Evolutionary conservation across 2,888 invertebrate genomes (phyloP), one percentile per base, ranked within the genome.

Genomic region (Spisula subtruncata): DNA sequence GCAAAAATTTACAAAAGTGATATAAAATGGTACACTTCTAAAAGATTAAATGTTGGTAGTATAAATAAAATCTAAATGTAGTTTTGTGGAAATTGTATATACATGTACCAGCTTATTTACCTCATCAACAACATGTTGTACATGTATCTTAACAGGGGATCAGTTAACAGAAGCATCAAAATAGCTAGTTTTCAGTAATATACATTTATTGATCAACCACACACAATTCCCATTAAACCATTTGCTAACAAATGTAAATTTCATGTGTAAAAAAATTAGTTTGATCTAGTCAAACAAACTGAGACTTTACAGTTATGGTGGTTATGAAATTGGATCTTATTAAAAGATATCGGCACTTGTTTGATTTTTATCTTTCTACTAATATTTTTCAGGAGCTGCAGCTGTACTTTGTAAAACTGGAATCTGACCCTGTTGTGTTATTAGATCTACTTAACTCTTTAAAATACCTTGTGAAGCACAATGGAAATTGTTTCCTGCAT

Each of bases 391-490:
- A 92, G 92, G 92, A 92, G 80, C 35, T 92, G 71, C 35, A 81
- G 32, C 51, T 81, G 29, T 85, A 88, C 54, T 85, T 91, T 48
- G 54, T 25, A 12, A 91, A 81, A 32, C 71, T 87, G 18, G 81
- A 83, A 25, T 35, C 41, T 81, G 87, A 86, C 46, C 83, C 85
- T 41, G 41, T 35, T 32, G 80, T 83, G n/a, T 56, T 89, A 32
- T 83, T 85, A 71, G 88, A 91, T 71, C 60, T 92, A 18, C 82
- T 92, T n/a, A 79, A 83, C 54, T 83, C 91, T 10, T 51, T 90
- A 16, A 91, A 92, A 71, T 80, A 84, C 66, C 80, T 92, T 54
- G 82, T 87, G 20, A 90, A 85, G 32, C 87, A 89, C 84, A 83
- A 90, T 81, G 56, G 54, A 29, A 51, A 75, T 75, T 82, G 88